These are phyloP conservation scores for Corythoichthys intestinalis DNA, from an alignment of 2,113 vertebrate genomes.

Conservation along the genomic window DNA sequence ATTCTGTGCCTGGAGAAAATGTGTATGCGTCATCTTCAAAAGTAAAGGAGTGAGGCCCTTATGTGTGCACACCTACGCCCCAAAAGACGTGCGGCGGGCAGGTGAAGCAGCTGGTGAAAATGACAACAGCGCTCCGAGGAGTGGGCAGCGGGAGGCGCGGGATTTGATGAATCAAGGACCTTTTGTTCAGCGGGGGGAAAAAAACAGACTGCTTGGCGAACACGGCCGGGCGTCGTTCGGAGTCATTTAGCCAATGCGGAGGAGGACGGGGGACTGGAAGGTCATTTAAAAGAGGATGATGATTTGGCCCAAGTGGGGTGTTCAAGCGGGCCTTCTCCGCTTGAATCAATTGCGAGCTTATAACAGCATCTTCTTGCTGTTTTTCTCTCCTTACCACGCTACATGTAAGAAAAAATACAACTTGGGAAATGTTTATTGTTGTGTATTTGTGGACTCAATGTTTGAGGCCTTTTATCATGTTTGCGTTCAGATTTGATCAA, in stretches of 20 bases:
- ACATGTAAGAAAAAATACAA: neutral
- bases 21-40: neutral
- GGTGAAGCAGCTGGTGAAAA: slow-evolving; percentile 54
- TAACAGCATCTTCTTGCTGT: neutral
- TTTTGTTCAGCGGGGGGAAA: slow-evolving; percentile 53
- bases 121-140: slow-evolving; percentile 56
- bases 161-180: slow-evolving; percentile 65
- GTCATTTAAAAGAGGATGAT: slow-evolving; percentile 57
- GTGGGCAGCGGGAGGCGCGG: slow-evolving; percentile 54
- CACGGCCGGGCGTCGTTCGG: slow-evolving; percentile 47
- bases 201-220: slow-evolving; percentile 45
- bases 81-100: slow-evolving; percentile 21
- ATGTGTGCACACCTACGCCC: slow-evolving; percentile 30
- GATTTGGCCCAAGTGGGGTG: slow-evolving; percentile 32
- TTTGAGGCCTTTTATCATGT: neutral
- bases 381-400: neutral
- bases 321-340: slow-evolving; percentile 46
- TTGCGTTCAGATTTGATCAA: neutral
- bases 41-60: neutral
- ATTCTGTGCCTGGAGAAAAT: neutral
- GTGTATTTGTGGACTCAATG: neutral
- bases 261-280: slow-evolving; percentile 41
- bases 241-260: slow-evolving; percentile 50
- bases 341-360: slow-evolving; percentile 37
- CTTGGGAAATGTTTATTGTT: neutral